phyloP scores from a whole-genome alignment of 2,797 vertebrate species.

The Myotis daubentonii region DNA sequence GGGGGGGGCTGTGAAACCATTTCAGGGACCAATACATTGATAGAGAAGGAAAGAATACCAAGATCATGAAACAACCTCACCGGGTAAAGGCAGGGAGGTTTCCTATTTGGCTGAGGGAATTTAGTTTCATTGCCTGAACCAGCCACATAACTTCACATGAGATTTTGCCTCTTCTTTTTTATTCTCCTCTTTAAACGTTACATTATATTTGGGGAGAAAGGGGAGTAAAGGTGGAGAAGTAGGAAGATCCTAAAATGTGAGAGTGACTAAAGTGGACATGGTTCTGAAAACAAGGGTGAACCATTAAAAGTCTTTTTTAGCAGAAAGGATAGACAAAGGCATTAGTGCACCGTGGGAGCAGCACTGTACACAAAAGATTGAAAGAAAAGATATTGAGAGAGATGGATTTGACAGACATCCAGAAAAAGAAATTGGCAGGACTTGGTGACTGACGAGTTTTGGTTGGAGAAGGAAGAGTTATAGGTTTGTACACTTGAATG shows the following conservation, averaged over 20 bases:
- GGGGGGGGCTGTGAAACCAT: not conserved
- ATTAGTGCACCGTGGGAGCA: not conserved
- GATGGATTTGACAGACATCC: not conserved
- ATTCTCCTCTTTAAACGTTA: not conserved
- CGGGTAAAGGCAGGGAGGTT: not conserved
- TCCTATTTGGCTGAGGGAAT: not conserved
- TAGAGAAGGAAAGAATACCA: not conserved
- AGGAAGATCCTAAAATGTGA: not conserved
- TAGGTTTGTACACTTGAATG: not conserved
- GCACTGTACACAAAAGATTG: not conserved
- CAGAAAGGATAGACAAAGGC: not conserved
- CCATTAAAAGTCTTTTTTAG: not conserved
- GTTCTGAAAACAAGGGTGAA: not conserved
- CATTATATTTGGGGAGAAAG: not conserved
- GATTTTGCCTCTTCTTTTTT: not conserved
- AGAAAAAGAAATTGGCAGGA: conserved; percentile 30
- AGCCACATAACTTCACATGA: not conserved
- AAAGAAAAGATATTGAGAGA: conserved; percentile 15
- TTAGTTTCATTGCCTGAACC: not conserved
- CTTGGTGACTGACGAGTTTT: not conserved
- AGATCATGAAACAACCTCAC: not conserved
- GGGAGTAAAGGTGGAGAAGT: not conserved
- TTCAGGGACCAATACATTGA: not conserved
- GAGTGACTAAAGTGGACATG: not conserved
- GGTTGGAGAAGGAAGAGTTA: not conserved